These are phyloP conservation scores for Drosophila planitibia DNA, from an alignment of 2,888 invertebrate species.

Conservation along the genomic window DNA sequence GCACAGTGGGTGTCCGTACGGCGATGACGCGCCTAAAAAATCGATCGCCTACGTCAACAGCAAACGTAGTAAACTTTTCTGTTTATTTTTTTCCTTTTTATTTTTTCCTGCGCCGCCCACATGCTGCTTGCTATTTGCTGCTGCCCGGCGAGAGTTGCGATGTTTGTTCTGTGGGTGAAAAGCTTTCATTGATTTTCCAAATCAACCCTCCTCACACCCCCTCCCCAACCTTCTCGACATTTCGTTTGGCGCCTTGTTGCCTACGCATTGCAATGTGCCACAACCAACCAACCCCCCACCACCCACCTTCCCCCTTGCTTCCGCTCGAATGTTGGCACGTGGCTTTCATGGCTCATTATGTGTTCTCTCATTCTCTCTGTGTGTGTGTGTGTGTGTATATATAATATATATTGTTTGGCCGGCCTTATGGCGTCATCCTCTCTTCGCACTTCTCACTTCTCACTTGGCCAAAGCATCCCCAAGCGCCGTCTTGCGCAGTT, in stretches of 20 bases:
- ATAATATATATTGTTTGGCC: conserved; percentile 11
- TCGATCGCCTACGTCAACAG: conserved; percentile 78
- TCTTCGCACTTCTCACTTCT: conserved; percentile 11
- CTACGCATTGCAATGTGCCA: conserved; percentile 39
- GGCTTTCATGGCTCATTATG: conserved; percentile 71
- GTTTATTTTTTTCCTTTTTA: not conserved
- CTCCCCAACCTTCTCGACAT: conserved; percentile 3
- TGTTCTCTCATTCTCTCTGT: not conserved
- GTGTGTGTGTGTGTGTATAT: not conserved
- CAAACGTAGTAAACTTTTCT: conserved; percentile 69
- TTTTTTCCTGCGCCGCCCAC: conserved; percentile 36
- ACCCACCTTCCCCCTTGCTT: not conserved
- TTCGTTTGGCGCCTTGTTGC: conserved; percentile 57
- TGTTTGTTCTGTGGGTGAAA: conserved; percentile 20
- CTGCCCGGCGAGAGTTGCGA: conserved; percentile 1
- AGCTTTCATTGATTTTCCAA: conserved; percentile 68
- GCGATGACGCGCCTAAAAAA: conserved; percentile 61
- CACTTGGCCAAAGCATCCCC: conserved; percentile 40
- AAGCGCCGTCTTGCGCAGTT: conserved; percentile 65
- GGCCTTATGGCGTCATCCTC: conserved; percentile 73
- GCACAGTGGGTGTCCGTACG: conserved; percentile 22
- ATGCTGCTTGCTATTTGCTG: conserved; percentile 2
- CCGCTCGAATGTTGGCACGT: conserved; percentile 61
- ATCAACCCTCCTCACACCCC: conserved; percentile 1
- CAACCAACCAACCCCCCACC: not conserved